Evolutionary conservation across 2,888 invertebrate species (phyloP), one percentile per base, ranked within the genome.

Genomic region (Brassicogethes aeneus): DNA sequence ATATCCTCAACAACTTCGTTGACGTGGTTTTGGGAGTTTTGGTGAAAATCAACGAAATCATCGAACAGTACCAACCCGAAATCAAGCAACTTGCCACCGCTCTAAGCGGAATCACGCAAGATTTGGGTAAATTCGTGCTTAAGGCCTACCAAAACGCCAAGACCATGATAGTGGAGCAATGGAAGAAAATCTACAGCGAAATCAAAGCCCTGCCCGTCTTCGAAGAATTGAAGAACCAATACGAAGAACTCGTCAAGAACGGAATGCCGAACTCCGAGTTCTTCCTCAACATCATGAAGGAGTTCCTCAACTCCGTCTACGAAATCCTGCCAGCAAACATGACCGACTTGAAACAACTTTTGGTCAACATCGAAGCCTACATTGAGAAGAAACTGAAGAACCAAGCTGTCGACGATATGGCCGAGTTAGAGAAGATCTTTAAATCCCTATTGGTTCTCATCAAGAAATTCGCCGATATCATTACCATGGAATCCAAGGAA

Each of bases 21-120:
- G 56, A 61, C 3, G 52, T 72, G 2, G 52, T 53, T 2, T 60
- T 68, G 30, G 52, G 59, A 42, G 69, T 75, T 47, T 51, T 76
- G 2, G 76, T 76, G 10, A 65, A 76, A 29, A 48, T 75, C 31
- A 59, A 72, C 0, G 71, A 75, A 52, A 68, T 82, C 59, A 62
- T 79, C 40, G 80, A 82, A 50, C 73, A 76, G 41, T 78, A 82
- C 61, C 78, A 80, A 62, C 74, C 74, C 10, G 82, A 83, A 52
- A 65, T 84, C 1, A 74, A 81, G 45, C 77, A 80, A 49, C 56
- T 82, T 2, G 69, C 75, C 34, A 70, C 72, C 39, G 64, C 70
- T 1, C 51, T 78, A 23, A 66, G 72, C 10, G 73, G 74, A 42
- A 66, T 75, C 45, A 69, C 72, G 53, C 60, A 64, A 66, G 59